Percentiles rank a stretch among this genome's conserved stretches.
Conservation (phyloP, 2,113 vertebrate genomes). For the Grallaria varia region DNA sequence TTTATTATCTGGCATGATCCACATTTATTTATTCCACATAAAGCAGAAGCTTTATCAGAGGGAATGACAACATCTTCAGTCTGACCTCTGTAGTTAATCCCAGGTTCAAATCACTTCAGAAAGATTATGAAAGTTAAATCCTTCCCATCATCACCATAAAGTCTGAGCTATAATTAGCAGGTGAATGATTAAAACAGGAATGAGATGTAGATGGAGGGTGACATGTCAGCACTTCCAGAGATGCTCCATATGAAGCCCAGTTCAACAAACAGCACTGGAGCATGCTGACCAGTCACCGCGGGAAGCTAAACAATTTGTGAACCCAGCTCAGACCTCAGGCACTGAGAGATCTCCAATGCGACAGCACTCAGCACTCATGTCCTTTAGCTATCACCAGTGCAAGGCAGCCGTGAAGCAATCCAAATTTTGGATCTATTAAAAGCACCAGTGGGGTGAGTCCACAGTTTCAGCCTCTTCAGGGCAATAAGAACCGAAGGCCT, state of each 20-base stretch:
- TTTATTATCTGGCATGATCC: conserved; percentile 13
- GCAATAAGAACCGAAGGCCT: background rate
- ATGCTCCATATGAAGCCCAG: background rate
- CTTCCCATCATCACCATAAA: background rate
- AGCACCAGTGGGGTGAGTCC: background rate
- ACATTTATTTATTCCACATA: conserved; percentile 41
- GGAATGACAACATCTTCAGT: conserved; percentile 10
- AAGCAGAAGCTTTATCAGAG: background rate
- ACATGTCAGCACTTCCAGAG: background rate
- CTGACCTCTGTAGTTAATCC: conserved; percentile 17
- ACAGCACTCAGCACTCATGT: background rate
- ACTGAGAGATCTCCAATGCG: background rate
- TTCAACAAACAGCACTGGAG: background rate
- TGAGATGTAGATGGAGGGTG: background rate
- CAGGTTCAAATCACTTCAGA: conserved; percentile 12
- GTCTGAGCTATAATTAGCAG: conserved; percentile 24
- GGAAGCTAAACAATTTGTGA: background rate
- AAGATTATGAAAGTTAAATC: conserved; percentile 34
- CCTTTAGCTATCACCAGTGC: background rate
- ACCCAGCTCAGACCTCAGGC: background rate
- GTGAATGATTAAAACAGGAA: background rate
- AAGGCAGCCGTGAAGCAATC: background rate
- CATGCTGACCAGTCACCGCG: background rate
- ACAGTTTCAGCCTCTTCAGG: background rate
- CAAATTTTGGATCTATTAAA: background rate